Evolutionary conservation across 2,888 invertebrate species (phyloP), one percentile per base, ranked within the genome.

Genomic region (Ditula angustiorana): DNA sequence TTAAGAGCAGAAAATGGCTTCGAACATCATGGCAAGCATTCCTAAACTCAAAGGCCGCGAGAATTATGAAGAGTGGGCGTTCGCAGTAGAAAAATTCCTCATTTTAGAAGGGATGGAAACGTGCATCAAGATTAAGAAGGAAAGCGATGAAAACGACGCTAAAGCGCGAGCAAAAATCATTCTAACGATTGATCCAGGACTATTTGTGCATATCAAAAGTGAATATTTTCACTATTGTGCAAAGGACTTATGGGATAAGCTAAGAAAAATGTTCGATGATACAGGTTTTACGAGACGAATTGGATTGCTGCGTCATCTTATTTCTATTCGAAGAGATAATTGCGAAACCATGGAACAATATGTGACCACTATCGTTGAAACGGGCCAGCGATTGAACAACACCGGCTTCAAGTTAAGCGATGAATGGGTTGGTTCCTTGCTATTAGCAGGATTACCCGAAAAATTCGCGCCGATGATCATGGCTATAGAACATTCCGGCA

Each of bases 401-500:
- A 47, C 46, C 4, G 46, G 21, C 1, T 47, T 47, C n/a, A 24
- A 23, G 23, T 10, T 47, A 3, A 47, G 23, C 24, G 46, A 47
- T 23, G 46, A 47, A 11, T 47, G 46, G 46, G 24, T n/a, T 24
- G 67, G 62, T 0, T 69, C 62, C 1, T 35, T 71, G n/a, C 24
- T 70, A n/a, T 44, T 70, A 28, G 67, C 67, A 10, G 71, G 69
- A 19, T 64, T 68, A 44, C 60, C 67, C 2, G 67, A 69, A 35
- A 67, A 65, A 37, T 67, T 44, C 35, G 35, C 28, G 5, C 71
- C 69, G 0, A 68, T 71, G 69, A 68, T 68, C 24, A 69, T 69
- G 69, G 71, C 69, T 19, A 47, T 71, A 4, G 69, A 69, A 10
- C 68, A 69, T 62, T 71, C 68, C 1, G 35, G 35, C n/a, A 35